These are phyloP conservation scores for Sycophila sp. DNA, from an alignment of 1,140 invertebrate species.

Conservation along the genomic window DNA sequence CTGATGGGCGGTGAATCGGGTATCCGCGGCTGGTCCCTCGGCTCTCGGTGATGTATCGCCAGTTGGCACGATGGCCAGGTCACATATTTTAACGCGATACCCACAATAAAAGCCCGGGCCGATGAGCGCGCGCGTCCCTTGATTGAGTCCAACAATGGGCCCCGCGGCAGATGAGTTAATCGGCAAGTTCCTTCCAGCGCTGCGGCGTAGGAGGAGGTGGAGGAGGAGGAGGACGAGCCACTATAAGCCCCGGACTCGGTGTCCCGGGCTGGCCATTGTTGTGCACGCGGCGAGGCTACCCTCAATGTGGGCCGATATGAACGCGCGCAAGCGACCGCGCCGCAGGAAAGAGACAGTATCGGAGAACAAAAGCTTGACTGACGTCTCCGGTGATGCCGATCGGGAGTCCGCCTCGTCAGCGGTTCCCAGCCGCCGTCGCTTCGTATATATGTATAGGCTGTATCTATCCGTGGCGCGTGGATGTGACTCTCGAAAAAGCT, in stretches of 20 bases:
- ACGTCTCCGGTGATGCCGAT: conserved; percentile 52
- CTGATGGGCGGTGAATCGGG: too few relatives aligned
- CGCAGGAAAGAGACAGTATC: conserved; percentile 51
- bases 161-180: conserved; percentile 64
- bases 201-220: not conserved
- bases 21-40: too few relatives aligned
- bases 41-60: not conserved
- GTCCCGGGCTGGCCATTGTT: not conserved
- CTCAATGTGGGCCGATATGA: conserved; percentile 1
- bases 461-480: too few relatives aligned
- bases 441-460: too few relatives aligned
- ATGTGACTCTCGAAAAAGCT: too few relatives aligned
- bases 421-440: too few relatives aligned
- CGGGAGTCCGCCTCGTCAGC: conserved; percentile 16
- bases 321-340: not conserved
- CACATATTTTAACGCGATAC: conserved; percentile 51
- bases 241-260: not conserved
- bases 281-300: not conserved
- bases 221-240: conserved; percentile 32
- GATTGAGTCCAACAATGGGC: conserved; percentile 64
- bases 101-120: conserved; percentile 46
- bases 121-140: conserved; percentile 55
- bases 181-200: conserved; percentile 63
- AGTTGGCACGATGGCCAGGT: not conserved
- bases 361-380: conserved; percentile 59